A percentile compares a stretch with the other conserved stretches of the same genome.
These are phyloP conservation scores for Gouania willdenowi DNA, from an alignment of 2,797 vertebrate species.

Conservation along the genomic window DNA sequence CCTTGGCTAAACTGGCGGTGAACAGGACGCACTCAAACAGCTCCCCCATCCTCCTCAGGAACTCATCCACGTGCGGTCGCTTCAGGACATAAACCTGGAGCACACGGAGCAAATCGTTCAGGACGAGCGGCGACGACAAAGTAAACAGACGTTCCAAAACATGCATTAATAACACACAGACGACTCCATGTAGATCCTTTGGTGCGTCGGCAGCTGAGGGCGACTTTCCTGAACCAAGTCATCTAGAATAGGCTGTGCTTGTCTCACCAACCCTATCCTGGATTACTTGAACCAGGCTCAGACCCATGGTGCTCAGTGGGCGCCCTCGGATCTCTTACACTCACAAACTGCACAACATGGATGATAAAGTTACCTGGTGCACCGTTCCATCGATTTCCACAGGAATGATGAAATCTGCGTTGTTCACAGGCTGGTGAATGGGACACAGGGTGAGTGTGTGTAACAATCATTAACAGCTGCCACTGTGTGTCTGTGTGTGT, in stretches of 20 bases:
- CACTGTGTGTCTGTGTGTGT: conserved; percentile 8
- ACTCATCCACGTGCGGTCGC: conserved; percentile 89
- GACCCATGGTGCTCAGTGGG: conserved; percentile 26
- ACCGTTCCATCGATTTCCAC: conserved; percentile 94
- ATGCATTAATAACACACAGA: too few relatives aligned
- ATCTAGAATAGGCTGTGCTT: conserved; percentile 93
- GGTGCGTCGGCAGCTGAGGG: conserved; percentile 31
- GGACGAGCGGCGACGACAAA: conserved; percentile 31
- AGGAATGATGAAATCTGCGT: conserved; percentile 95
- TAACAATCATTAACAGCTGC: conserved; percentile 8
- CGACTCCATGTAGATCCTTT: too few relatives aligned
- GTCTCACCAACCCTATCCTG: conserved; percentile 98
- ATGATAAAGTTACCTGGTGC: conserved; percentile 81
- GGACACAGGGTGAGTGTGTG: too few relatives aligned
- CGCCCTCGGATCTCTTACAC: conserved; percentile 1
- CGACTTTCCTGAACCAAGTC: conserved; percentile 90
- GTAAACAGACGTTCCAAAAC: too few relatives aligned
- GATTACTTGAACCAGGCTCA: conserved; percentile 98
- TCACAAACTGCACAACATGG: too few relatives aligned
- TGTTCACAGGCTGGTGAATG: conserved; percentile 85
- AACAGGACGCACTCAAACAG: conserved; percentile 92
- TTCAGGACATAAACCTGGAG: conserved; percentile 90
- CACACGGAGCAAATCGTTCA: background rate
- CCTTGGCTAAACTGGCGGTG: conserved; percentile 93
- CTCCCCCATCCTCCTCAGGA: conserved; percentile 90